Conservation (phyloP, 2,888 invertebrate species). For the Caenorhabditis sinica region DNA sequence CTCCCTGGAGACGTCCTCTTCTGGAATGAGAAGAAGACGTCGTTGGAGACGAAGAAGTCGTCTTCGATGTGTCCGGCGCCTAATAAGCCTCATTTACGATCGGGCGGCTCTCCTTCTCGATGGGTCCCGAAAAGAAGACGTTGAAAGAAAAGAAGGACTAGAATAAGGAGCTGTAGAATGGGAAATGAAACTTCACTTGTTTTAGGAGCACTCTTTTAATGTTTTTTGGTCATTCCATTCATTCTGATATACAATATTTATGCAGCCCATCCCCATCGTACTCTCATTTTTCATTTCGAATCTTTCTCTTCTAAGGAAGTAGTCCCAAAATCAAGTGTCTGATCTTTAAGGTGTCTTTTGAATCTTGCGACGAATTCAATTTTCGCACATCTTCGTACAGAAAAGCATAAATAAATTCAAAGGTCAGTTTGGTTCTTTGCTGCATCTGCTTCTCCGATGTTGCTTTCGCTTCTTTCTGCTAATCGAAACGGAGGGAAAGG, state of each 20-base stretch:
- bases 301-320: neutral
- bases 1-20: conserved; percentile 49
- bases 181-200: conserved; percentile 33
- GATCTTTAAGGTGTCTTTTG: conserved; percentile 7
- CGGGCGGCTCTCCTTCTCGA: conserved; percentile 42
- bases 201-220: conserved; percentile 37
- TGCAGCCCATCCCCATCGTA: neutral
- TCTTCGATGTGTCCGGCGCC: conserved; percentile 56
- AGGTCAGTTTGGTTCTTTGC: conserved; percentile 26
- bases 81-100: conserved; percentile 66
- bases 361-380: conserved; percentile 28
- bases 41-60: conserved; percentile 36
- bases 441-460: conserved; percentile 23
- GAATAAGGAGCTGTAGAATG: neutral
- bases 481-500: conserved; percentile 32
- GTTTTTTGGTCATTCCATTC: conserved; percentile 48
- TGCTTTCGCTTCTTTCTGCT: neutral
- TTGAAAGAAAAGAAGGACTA: conserved; percentile 7
- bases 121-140: conserved; percentile 33
- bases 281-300: neutral
- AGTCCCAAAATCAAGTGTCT: conserved; percentile 8
- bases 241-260: conserved; percentile 33
- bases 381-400: neutral
- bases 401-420: conserved; percentile 36
- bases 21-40: conserved; percentile 44